Percentiles rank a stretch among this genome's conserved stretches.
Evolutionary conservation across 2,113 vertebrate genomes (phyloP).

Genomic region (Amphiprion percula): DNA sequence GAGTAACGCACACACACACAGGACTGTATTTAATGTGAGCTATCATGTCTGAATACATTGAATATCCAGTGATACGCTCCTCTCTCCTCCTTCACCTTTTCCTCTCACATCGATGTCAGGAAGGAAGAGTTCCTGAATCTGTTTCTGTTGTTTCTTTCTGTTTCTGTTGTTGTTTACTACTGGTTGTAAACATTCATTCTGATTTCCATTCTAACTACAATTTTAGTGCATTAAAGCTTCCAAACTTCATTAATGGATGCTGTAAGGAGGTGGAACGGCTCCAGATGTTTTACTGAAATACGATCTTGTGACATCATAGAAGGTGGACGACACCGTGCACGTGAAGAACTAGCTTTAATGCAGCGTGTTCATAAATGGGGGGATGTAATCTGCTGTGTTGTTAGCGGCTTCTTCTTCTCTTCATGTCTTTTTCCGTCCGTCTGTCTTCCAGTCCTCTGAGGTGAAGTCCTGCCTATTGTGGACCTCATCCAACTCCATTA

Average conservation of each 20-base stretch:
- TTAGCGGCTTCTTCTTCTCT: background rate
- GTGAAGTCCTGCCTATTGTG: slow-evolving; percentile 73
- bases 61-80: slow-evolving; percentile 62
- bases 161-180: slow-evolving; percentile 22
- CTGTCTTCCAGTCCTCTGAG: slow-evolving; percentile 28
- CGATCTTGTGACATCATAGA: background rate
- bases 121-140: slow-evolving; percentile 22
- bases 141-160: background rate
- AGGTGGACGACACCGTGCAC: background rate
- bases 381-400: slow-evolving; percentile 25
- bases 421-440: slow-evolving; percentile 7
- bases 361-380: background rate
- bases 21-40: slow-evolving; percentile 59
- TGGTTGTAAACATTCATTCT: slow-evolving; percentile 34
- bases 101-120: slow-evolving; percentile 52
- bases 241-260: too few relatives aligned
- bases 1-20: slow-evolving; percentile 35
- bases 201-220: background rate
- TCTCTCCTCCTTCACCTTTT: slow-evolving; percentile 23
- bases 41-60: slow-evolving; percentile 73
- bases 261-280: too few relatives aligned
- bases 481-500: slow-evolving; percentile 81
- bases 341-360: background rate
- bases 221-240: slow-evolving; percentile 3
- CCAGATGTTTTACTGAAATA: background rate